Base-by-base conservation (phyloP, 2,888 invertebrate genomes). In the Cephus pygmeus region DNA sequence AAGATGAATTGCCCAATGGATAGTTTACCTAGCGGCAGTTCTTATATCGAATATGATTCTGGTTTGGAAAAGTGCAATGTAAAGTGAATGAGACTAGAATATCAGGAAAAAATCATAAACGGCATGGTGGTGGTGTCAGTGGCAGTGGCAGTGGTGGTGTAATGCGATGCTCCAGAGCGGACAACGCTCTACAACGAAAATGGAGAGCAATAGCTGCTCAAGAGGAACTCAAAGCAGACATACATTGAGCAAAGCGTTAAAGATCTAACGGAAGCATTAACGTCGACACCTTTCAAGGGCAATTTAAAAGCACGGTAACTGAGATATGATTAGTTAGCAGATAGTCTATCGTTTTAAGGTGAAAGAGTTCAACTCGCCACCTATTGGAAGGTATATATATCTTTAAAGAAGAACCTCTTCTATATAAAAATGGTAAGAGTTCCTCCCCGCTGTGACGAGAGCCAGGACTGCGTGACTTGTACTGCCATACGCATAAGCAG, bases 241-340 rank as follows among this genome's bases (percentile, higher is more conserved):
- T 91, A 81, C 93, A 93, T 75, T 94, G 94, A 94, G 91, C 92
- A 73, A 92, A 92, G 80, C 94, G 94, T 85, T 88, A 93, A 76
- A 88, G 91, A 75, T 90, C 91, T n/a, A 94, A 94, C 87, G 91
- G 93, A 83, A 94, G 94, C 83, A 91, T 94, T 33, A 92, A 94
- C 76, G 94, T 94, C 35, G 93, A 93, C 83, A 94, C 94, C 77
- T 94, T 94, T 88, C 94, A 94, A 88, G 94, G 94, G 75, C 94
- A 94, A 88, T 94, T 94, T 86, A 94, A 94, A 85, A 94, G 94
- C 90, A 94, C 93, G 82, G 94, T 94, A 90, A 92, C 92, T 83
- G 69, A 35, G 12, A 69, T 69, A 9, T 3, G 30, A 69, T 11
- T 69, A 33, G 6, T 30, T 69, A 6, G 30, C 12, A 40, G 40